phyloP scores from a whole-genome alignment of 2,888 invertebrate genomes.

The Andrena dorsata region DNA sequence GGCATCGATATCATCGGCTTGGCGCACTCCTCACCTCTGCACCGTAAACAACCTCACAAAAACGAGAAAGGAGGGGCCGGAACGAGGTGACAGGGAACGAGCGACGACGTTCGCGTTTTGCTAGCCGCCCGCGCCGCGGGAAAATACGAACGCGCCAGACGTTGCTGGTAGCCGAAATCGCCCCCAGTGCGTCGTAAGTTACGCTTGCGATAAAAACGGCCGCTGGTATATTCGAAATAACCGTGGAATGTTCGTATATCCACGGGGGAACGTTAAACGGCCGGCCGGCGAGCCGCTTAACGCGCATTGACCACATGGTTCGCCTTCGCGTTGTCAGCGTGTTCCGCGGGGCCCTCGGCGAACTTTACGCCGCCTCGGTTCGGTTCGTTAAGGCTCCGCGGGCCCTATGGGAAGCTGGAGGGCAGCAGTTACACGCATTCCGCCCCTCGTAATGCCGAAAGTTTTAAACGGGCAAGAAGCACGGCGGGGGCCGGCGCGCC shows the following conservation, averaged over 20 bases:
- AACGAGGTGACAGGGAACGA: conserved; percentile 10
- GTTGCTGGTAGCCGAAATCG: conserved; percentile 22
- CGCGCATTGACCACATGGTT: conserved; percentile 73
- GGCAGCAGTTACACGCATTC: conserved; percentile 64
- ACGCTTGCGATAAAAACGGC: conserved; percentile 65
- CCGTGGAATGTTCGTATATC: conserved; percentile 68
- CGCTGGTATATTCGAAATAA: conserved; percentile 71
- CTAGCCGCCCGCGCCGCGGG: background rate
- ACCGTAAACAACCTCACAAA: background rate
- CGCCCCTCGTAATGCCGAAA: conserved; percentile 60
- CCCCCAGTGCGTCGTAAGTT: conserved; percentile 44
- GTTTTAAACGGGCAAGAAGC: conserved; percentile 52
- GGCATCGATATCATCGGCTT: background rate
- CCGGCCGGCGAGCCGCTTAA: conserved; percentile 58
- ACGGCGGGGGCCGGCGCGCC: conserved; percentile 20
- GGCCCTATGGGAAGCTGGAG: conserved; percentile 57
- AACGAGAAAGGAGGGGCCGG: background rate
- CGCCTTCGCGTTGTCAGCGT: conserved; percentile 70
- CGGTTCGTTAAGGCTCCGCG: conserved; percentile 65
- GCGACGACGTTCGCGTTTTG: conserved; percentile 36
- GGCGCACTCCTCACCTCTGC: background rate
- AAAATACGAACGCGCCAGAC: conserved; percentile 40
- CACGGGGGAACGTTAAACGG: conserved; percentile 68
- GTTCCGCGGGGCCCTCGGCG: conserved; percentile 18
- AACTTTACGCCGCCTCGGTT: conserved; percentile 47